These are phyloP conservation scores for Ochotona curzoniae DNA, from an alignment of 2,113 vertebrate species.

Conservation along the genomic window DNA sequence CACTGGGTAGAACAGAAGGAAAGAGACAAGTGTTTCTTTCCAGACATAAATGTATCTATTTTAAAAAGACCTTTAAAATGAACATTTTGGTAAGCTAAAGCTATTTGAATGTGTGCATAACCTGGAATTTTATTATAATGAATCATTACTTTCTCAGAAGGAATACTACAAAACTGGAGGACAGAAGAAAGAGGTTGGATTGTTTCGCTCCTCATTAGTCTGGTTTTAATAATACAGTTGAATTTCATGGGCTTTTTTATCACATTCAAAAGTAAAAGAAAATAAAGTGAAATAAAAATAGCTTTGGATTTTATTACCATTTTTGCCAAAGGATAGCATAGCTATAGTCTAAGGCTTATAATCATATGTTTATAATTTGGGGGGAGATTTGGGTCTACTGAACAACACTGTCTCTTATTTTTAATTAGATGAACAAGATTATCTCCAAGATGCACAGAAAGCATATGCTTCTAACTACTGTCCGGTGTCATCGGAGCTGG, in stretches of 20 bases:
- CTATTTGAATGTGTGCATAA: conserved; percentile 14
- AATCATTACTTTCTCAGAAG: background rate
- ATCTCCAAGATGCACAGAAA: conserved; percentile 82
- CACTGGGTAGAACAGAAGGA: background rate
- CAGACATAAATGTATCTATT: conserved; percentile 6
- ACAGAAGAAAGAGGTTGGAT: background rate
- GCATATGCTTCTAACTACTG: conserved; percentile 76
- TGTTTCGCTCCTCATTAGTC: background rate
- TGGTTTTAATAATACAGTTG: conserved; percentile 38
- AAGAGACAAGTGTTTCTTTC: conserved; percentile 40
- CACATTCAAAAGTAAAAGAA: conserved; percentile 45
- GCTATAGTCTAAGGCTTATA: conserved; percentile 33
- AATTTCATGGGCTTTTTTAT: conserved; percentile 15
- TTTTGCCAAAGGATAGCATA: background rate
- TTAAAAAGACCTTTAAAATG: conserved; percentile 43
- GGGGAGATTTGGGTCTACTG: conserved; percentile 32
- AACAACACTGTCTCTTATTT: conserved; percentile 69
- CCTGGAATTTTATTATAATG: conserved; percentile 3
- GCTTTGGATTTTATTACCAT: background rate
- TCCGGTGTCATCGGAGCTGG: conserved; percentile 83
- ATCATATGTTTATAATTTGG: conserved; percentile 39
- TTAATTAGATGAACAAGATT: conserved; percentile 90
- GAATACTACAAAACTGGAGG: background rate
- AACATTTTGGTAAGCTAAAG: conserved; percentile 1
- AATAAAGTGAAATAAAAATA: conserved; percentile 42